These are phyloP conservation scores for Aporophyla lueneburgensis DNA, from an alignment of 2,888 invertebrate genomes.

Conservation along the genomic window DNA sequence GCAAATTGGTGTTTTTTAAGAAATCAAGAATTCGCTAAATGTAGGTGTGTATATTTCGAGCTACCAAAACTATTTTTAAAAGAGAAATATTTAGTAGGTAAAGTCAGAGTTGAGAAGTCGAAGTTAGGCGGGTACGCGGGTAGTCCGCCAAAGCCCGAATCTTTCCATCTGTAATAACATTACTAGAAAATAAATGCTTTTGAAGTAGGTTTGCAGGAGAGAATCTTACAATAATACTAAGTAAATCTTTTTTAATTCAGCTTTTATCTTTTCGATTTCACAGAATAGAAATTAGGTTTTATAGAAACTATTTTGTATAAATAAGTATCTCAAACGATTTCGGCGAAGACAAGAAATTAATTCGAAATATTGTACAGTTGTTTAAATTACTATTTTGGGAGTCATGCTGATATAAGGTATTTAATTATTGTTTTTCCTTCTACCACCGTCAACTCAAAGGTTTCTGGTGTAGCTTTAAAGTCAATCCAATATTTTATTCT, in stretches of 20 bases:
- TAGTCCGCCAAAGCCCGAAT: conserved; percentile 20
- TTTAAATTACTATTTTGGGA: not conserved
- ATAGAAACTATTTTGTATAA: conserved; percentile 16
- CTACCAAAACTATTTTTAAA: conserved; percentile 41
- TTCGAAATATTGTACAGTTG: not conserved
- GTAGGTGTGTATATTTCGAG: not conserved
- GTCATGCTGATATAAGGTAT: not conserved
- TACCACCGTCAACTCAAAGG: not conserved
- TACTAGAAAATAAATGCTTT: conserved; percentile 44
- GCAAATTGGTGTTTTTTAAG: not conserved
- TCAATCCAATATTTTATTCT: not conserved
- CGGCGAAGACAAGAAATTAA: not conserved
- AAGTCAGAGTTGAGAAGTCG: conserved; percentile 34
- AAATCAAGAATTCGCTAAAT: not conserved
- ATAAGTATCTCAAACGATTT: conserved; percentile 3
- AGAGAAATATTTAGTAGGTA: conserved; percentile 54
- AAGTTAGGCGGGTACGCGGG: conserved; percentile 35
- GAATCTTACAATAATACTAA: conserved; percentile 27
- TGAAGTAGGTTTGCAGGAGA: conserved; percentile 13
- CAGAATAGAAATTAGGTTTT: not conserved
- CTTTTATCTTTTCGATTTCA: conserved; percentile 2
- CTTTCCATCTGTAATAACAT: conserved; percentile 23
- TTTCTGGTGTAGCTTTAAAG: not conserved
- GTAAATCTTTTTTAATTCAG: conserved; percentile 21
- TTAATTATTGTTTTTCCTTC: not conserved